phyloP scores from a whole-genome alignment of 2,797 vertebrate genomes.

The Gymnopithys bicolor region DNA sequence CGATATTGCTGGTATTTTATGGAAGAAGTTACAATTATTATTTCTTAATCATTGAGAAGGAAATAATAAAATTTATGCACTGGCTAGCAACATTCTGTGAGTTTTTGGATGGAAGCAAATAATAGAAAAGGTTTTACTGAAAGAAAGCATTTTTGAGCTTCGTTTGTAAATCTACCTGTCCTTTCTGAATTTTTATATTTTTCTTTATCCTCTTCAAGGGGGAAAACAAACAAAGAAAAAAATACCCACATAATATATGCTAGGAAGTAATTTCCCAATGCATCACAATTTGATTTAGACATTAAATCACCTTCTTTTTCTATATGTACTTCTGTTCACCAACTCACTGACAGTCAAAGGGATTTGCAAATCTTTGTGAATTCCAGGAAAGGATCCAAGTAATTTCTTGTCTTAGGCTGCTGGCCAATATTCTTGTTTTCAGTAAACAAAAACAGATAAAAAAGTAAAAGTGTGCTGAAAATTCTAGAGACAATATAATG shows the following conservation, averaged over 20 bases:
- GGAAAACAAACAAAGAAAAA: neutral
- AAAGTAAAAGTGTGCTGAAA: neutral
- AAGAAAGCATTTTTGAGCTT: neutral
- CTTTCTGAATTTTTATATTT: neutral
- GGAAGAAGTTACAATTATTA: neutral
- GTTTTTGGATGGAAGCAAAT: neutral
- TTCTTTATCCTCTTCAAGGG: neutral
- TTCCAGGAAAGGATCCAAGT: neutral
- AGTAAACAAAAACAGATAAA: neutral
- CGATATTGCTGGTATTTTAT: neutral
- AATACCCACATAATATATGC: neutral
- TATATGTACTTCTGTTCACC: neutral
- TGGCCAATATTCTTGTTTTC: neutral
- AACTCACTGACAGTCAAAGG: neutral
- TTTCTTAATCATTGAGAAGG: neutral
- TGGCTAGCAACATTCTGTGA: neutral
- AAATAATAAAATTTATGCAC: neutral
- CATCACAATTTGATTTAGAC: neutral
- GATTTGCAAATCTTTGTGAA: neutral
- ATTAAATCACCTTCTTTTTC: neutral
- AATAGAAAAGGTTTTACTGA: neutral
- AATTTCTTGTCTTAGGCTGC: neutral
- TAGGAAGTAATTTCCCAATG: neutral
- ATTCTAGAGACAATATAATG: neutral
- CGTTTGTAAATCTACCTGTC: neutral